Evolutionary conservation across 2,888 invertebrate species (phyloP).

Genomic region (Lysandra bellargus): DNA sequence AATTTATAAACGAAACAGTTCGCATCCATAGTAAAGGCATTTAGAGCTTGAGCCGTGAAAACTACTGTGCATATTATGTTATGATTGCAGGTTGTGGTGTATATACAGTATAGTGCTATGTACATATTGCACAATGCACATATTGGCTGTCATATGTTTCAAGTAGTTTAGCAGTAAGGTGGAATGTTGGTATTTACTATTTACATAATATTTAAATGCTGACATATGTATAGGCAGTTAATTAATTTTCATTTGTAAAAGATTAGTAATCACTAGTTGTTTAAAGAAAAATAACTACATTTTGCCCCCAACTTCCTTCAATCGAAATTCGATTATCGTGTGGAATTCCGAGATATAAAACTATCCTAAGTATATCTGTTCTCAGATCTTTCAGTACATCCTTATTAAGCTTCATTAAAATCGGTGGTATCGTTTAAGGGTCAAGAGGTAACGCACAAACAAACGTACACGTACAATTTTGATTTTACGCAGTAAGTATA

Average conservation of each 20-base stretch:
- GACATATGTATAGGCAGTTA: background rate
- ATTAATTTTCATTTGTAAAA: background rate
- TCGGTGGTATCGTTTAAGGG: too few species aligned
- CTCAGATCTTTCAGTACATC: too few species aligned
- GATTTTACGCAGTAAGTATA: too few species aligned
- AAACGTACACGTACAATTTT: too few species aligned
- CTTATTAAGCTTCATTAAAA: too few species aligned
- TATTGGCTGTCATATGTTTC: slow-evolving; percentile 23
- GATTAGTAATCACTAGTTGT: background rate
- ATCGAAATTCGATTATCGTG: too few species aligned
- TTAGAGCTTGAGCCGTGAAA: background rate
- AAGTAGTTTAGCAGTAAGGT: slow-evolving; percentile 17
- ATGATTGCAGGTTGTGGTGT: background rate
- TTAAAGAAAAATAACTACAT: background rate
- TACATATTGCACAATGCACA: slow-evolving; percentile 20
- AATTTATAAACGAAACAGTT: background rate
- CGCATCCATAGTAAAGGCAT: background rate
- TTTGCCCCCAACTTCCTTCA: too few species aligned
- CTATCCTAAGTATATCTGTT: too few species aligned
- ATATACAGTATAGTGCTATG: background rate
- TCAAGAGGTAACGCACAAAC: too few species aligned
- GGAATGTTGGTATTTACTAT: slow-evolving; percentile 28
- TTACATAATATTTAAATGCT: slow-evolving; percentile 14
- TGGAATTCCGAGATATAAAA: too few species aligned
- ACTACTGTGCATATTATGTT: background rate